Conservation (phyloP, 2,888 invertebrate species). For the Globia sparganii region DNA sequence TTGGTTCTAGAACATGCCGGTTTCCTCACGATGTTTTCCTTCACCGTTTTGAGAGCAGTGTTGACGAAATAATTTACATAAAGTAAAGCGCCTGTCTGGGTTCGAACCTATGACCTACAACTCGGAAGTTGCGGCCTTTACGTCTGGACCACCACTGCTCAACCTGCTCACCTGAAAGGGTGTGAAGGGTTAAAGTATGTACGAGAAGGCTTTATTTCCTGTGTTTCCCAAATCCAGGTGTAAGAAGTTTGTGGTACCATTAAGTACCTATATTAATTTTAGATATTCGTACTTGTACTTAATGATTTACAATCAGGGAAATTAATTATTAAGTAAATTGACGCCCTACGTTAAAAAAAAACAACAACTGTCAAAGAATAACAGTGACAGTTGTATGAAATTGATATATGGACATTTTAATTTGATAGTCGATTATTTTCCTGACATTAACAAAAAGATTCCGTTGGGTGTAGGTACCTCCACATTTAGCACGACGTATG, state of each 20-base stretch:
- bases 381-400: too few relatives aligned
- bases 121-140: too few relatives aligned
- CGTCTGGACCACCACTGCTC: too few relatives aligned
- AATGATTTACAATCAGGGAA: constrained; percentile 1
- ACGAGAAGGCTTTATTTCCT: background rate
- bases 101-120: too few relatives aligned
- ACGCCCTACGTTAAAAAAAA: background rate
- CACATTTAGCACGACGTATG: constrained; percentile 40
- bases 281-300: too few relatives aligned
- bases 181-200: too few relatives aligned
- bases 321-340: background rate
- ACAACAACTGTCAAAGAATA: background rate
- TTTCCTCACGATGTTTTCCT: too few relatives aligned
- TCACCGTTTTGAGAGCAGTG: too few relatives aligned
- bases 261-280: too few relatives aligned
- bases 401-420: background rate
- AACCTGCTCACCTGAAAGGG: background rate
- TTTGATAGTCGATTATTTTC: background rate
- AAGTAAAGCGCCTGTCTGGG: too few relatives aligned
- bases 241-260: background rate
- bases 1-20: too few relatives aligned
- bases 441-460: constrained; percentile 47
- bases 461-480: constrained; percentile 26
- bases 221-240: background rate
- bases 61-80: too few relatives aligned